A percentile compares a stretch with the other conserved stretches of the same genome.
phyloP scores from a whole-genome alignment of 2,797 vertebrate genomes.

The Erpetoichthys calabaricus region DNA sequence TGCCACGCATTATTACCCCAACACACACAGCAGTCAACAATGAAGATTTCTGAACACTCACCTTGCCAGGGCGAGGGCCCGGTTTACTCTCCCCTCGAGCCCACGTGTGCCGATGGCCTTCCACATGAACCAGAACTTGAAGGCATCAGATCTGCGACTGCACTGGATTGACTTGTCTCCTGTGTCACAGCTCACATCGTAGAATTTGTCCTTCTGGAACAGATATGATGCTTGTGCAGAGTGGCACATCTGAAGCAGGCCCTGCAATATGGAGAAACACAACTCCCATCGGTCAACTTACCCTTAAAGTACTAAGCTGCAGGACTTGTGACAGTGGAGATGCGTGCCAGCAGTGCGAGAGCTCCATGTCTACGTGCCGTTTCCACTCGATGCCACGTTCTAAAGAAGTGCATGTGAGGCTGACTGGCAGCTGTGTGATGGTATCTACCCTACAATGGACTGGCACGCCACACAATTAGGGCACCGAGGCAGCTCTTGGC shows the following conservation, averaged over 20 bases:
- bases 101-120: slow-evolving; percentile 60
- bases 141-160: slow-evolving; percentile 60
- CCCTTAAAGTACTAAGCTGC: too few species aligned
- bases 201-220: slow-evolving; percentile 77
- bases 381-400: too few species aligned
- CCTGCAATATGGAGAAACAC: slow-evolving; percentile 25
- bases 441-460: too few species aligned
- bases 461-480: too few species aligned
- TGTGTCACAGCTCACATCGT: slow-evolving; percentile 62
- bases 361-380: too few species aligned
- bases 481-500: too few species aligned
- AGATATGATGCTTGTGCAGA: slow-evolving; percentile 63
- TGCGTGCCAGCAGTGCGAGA: too few species aligned
- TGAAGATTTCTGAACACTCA: slow-evolving; percentile 17
- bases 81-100: slow-evolving; percentile 63
- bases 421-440: too few species aligned
- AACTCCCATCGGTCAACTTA: neutral
- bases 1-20: too few species aligned
- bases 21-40: too few species aligned
- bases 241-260: slow-evolving; percentile 62
- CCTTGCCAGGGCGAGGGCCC: slow-evolving; percentile 56
- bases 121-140: slow-evolving; percentile 78
- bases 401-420: too few species aligned
- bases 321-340: too few species aligned
- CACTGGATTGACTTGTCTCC: slow-evolving; percentile 73